Conservation (phyloP, 2,888 invertebrate genomes). For the Macrophya alboannulata region DNA sequence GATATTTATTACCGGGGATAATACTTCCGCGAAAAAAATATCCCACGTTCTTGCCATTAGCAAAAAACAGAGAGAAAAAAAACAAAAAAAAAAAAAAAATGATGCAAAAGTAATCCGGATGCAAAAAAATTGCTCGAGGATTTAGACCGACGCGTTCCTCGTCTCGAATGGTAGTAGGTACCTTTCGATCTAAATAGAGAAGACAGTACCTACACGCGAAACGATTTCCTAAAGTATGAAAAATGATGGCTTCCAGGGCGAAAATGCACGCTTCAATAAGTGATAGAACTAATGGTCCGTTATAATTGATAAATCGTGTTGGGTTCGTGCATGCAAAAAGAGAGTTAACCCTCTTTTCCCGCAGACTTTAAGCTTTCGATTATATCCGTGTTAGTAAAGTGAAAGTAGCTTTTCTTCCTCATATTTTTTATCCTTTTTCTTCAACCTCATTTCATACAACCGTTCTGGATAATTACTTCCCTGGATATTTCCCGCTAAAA, state of each 20-base stretch:
- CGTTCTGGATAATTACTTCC: conserved; percentile 30
- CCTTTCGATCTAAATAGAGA: neutral
- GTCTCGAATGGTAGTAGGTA: neutral
- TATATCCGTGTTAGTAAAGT: conserved; percentile 33
- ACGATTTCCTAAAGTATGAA: conserved; percentile 42
- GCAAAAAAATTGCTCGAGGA: neutral
- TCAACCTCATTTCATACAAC: neutral
- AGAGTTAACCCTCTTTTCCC: conserved; percentile 43
- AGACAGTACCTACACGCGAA: neutral
- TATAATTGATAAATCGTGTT: conserved; percentile 56
- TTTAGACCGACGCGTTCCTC: too few species aligned
- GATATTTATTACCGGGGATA: conserved; percentile 25
- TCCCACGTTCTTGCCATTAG: neutral
- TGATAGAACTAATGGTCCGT: conserved; percentile 56
- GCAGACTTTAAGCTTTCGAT: conserved; percentile 48
- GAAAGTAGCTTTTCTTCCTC: conserved; percentile 37
- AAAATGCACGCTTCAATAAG: conserved; percentile 53
- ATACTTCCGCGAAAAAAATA: conserved; percentile 7
- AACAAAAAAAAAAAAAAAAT: neutral
- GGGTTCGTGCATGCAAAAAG: conserved; percentile 50
- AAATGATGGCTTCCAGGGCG: conserved; percentile 42
- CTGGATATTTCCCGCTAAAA: neutral
- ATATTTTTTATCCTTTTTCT: neutral
- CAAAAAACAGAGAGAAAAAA: neutral
- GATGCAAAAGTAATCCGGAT: neutral